Percentiles rank a stretch among this genome's conserved stretches.
Evolutionary conservation across 35 echinoderm and acorn worm genomes (phyloP).

Genomic region (Hemicentrotus pulcherrimus): DNA sequence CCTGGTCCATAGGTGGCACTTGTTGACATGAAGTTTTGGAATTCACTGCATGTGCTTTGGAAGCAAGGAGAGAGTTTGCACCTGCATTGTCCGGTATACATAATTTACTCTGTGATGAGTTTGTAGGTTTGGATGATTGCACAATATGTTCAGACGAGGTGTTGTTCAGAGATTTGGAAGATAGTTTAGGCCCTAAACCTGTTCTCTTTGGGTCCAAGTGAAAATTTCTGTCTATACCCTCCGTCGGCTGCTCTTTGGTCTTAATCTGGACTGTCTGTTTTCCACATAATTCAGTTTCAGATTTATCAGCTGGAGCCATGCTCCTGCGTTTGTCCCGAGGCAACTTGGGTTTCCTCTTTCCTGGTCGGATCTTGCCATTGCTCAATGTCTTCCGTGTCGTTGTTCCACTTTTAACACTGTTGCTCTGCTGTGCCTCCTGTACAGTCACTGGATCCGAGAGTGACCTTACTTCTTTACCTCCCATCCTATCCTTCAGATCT

Average conservation of each 20-base stretch:
- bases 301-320: not conserved
- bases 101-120: not conserved
- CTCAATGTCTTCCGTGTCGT: not conserved
- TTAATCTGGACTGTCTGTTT: not conserved
- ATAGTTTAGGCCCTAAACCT: not conserved
- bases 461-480: not conserved
- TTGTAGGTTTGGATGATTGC: not conserved
- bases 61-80: not conserved
- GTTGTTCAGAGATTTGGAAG: not conserved
- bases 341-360: constrained; percentile 14
- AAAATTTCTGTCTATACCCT: not conserved
- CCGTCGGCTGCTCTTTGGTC: not conserved
- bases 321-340: constrained; percentile 1
- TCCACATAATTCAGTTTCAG: not conserved
- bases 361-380: constrained; percentile 20
- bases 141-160: not conserved
- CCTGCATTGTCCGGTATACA: not conserved
- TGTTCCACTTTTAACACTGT: constrained; percentile 9
- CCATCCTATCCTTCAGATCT: not conserved
- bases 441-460: constrained; percentile 29
- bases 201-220: not conserved
- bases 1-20: not conserved
- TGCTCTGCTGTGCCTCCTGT: not conserved
- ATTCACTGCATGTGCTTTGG: not conserved
- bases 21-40: not conserved